Conservation (phyloP, 2,888 invertebrate species). For the Acanthosepion esculentum region DNA sequence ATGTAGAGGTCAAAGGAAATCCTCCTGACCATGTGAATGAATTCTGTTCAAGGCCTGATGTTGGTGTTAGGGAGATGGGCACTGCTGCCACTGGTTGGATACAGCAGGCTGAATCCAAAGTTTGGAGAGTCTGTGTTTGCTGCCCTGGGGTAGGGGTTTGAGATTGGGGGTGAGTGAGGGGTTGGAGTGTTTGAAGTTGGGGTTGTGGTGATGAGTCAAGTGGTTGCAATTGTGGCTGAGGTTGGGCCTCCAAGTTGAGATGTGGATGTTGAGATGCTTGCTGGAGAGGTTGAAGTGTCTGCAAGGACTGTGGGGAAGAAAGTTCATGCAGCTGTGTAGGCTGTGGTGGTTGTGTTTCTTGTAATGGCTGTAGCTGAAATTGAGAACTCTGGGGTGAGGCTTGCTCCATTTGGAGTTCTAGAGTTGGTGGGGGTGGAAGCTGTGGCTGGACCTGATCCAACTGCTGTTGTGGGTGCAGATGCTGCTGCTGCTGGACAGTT, state of each 20-base stretch:
- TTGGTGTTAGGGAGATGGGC: constrained; percentile 24
- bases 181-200: constrained; percentile 36
- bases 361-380: not conserved
- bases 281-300: constrained; percentile 37
- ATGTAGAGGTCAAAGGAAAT: constrained; percentile 36
- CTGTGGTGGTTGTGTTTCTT: not conserved
- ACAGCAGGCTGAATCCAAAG: constrained; percentile 19
- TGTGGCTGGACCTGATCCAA: not conserved
- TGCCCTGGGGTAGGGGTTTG: constrained; percentile 14
- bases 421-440: not conserved
- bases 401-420: not conserved
- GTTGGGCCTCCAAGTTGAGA: not conserved
- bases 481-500: not conserved
- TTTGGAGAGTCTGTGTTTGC: not conserved
- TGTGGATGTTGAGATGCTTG: not conserved
- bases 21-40: constrained; percentile 35
- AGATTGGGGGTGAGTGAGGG: not conserved
- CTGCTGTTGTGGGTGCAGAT: not conserved
- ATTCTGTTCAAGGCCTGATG: not conserved
- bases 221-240: not conserved
- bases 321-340: not conserved
- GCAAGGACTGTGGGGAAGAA: not conserved
- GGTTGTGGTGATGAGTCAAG: not conserved
- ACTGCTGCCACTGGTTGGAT: constrained; percentile 25
- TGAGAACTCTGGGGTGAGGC: not conserved